Percentiles rank a stretch among this genome's conserved stretches.
These are phyloP conservation scores for Passer domesticus DNA, from an alignment of 2,113 vertebrate genomes.

Conservation along the genomic window DNA sequence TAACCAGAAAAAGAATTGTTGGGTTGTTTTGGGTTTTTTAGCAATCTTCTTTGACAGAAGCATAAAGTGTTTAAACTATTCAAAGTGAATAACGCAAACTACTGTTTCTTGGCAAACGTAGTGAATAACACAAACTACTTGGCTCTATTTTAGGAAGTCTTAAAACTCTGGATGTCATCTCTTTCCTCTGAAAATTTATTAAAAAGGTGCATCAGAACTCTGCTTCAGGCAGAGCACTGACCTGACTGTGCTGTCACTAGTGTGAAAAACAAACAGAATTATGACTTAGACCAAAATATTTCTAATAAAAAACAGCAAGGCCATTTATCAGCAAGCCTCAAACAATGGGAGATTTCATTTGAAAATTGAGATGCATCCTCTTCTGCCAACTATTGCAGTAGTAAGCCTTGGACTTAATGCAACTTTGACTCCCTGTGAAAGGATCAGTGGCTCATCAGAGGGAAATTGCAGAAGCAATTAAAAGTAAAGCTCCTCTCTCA, in stretches of 20 bases:
- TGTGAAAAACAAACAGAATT: constrained; percentile 5
- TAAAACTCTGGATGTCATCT: neutral
- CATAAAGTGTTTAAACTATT: neutral
- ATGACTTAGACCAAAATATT: constrained; percentile 22
- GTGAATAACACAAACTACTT: neutral
- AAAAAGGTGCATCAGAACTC: neutral
- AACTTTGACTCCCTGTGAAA: neutral
- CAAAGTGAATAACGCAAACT: neutral
- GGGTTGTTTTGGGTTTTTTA: neutral
- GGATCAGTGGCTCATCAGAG: constrained; percentile 15
- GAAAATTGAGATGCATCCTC: neutral
- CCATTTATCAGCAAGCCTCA: constrained; percentile 20
- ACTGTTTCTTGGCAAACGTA: neutral
- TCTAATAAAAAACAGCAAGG: neutral
- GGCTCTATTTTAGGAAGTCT: neutral
- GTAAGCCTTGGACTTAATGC: neutral
- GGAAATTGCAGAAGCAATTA: constrained; percentile 4
- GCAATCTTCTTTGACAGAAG: neutral
- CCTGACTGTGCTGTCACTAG: neutral
- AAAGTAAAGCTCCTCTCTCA: constrained; percentile 21
- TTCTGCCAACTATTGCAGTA: constrained; percentile 2
- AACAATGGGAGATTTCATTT: constrained; percentile 21
- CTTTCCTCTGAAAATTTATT: neutral
- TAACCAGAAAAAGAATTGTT: neutral
- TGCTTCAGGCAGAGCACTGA: neutral